Conservation (phyloP, 2,888 invertebrate genomes). For the Chelonus formosanus region DNA sequence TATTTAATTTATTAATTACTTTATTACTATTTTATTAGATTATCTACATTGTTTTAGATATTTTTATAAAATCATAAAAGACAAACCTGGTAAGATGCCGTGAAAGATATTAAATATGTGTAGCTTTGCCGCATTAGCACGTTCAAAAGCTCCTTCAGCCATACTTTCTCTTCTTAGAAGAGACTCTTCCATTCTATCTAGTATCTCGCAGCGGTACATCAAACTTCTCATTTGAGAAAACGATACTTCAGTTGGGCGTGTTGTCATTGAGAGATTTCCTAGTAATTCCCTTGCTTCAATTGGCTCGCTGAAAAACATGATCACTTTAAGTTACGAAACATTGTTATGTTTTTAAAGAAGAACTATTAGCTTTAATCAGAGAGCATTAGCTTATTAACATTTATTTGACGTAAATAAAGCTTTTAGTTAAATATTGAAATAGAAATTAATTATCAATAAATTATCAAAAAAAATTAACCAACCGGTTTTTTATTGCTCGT, state of each 20-base stretch:
- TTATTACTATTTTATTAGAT: constrained; percentile 19
- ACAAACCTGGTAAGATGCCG: constrained; percentile 82
- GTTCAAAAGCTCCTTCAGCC: constrained; percentile 39
- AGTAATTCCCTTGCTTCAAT: constrained; percentile 74
- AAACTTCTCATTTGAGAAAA: constrained; percentile 81
- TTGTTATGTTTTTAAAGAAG: too few relatives aligned
- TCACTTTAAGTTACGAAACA: too few relatives aligned
- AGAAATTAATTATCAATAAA: too few relatives aligned
- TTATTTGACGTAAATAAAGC: too few relatives aligned
- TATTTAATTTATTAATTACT: not conserved
- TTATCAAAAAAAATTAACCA: too few relatives aligned
- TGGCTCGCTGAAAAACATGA: constrained; percentile 71
- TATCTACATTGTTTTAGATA: too few relatives aligned
- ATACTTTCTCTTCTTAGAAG: constrained; percentile 28
- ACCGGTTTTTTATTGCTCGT: too few relatives aligned
- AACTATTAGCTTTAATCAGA: too few relatives aligned
- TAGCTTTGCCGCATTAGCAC: constrained; percentile 67
- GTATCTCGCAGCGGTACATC: constrained; percentile 81
- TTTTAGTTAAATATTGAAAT: too few relatives aligned
- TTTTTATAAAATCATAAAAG: too few relatives aligned
- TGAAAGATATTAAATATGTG: constrained; percentile 78
- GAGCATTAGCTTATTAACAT: too few relatives aligned
- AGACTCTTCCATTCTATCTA: constrained; percentile 64
- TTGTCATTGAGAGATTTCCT: constrained; percentile 71
- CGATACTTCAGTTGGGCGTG: constrained; percentile 73